Evolutionary conservation across 2,113 vertebrate genomes (phyloP), one percentile per base, ranked within the genome.

Genomic region (Callospermophilus lateralis): DNA sequence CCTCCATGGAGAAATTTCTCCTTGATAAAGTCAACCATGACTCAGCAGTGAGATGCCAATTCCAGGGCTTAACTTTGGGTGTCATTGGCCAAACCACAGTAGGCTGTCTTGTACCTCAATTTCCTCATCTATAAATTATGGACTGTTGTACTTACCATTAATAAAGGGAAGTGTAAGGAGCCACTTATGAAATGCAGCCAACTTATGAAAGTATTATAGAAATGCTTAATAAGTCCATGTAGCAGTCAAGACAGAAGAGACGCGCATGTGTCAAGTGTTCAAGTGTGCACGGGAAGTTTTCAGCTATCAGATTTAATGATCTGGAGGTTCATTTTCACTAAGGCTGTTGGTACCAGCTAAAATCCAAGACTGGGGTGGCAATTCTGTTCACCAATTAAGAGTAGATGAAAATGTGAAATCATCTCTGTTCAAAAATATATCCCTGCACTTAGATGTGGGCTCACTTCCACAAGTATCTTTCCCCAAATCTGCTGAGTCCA

Each of bases 141-240:
- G 30, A 72, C 86, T 51, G 72, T 74, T 94, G 73, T 73, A 53
- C 68, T 96, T 80, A 94, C 93, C 81, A 90, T 94, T 89, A 63
- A 86, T 55, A 93, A 1, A 90, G 63, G 68, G 53, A 32, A 8
- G 79, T 95, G 45, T 95, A 91, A 97, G n/a, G 87, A 90, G 63
- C 9, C 16, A 24, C 92, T 97, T 85, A 94, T 86, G 67, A 97
- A 96, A 96, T 77, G 77, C 68, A 95, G 92, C 74, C 55, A 94
- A 84, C 12, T 90, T 83, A 22, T 22, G 55, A 55, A 73, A 70
- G n/a, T 89, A 67, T 93, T 94, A 74, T 7, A 73, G 78, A 96
- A 98, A 96, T 94, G 92, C 87, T 93, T 94, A 96, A 55, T 90
- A 96, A 95, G 92, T 86, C 67, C 84, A 77, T 53, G 51, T 91